Percentiles rank a stretch among this genome's conserved stretches.
These are phyloP conservation scores for Orestias chungarensis DNA, from an alignment of 2,797 vertebrate genomes.

Conservation along the genomic window DNA sequence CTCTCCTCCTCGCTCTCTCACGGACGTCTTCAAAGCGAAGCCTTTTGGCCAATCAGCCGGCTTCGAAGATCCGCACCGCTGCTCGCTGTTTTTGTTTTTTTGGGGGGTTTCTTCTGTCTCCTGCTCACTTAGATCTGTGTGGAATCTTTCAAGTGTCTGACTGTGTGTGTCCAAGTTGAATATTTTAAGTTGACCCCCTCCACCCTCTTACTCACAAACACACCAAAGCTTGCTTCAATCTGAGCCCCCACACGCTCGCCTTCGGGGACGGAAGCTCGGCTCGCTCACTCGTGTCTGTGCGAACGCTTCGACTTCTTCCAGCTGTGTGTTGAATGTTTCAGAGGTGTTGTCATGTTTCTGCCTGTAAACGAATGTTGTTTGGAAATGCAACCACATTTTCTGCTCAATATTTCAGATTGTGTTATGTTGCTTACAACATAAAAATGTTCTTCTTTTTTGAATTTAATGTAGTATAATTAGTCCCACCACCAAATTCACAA, in stretches of 20 bases:
- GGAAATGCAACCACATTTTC: slow-evolving; percentile 33
- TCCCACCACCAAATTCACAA: too few species aligned
- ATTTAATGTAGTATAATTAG: not conserved
- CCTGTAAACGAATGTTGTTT: slow-evolving; percentile 15
- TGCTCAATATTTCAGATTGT: slow-evolving; percentile 43
- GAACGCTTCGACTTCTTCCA: slow-evolving; percentile 30
- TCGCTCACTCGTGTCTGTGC: not conserved
- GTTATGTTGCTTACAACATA: too few species aligned
- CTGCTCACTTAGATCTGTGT: slow-evolving; percentile 2
- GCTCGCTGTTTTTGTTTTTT: too few species aligned
- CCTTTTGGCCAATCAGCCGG: slow-evolving; percentile 70
- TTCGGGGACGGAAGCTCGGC: slow-evolving; percentile 36
- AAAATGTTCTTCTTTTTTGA: not conserved
- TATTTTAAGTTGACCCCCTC: slow-evolving; percentile 61
- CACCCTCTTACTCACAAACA: slow-evolving; percentile 6
- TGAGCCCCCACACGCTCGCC: slow-evolving; percentile 41
- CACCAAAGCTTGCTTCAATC: slow-evolving; percentile 37
- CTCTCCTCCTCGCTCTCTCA: slow-evolving; percentile 39
- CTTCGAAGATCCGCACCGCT: slow-evolving; percentile 50
- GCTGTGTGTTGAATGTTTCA: slow-evolving; percentile 61
- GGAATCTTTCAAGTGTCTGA: slow-evolving; percentile 44
- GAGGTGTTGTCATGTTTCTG: slow-evolving; percentile 31
- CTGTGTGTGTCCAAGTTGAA: slow-evolving; percentile 47
- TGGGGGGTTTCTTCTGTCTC: slow-evolving; percentile 29
- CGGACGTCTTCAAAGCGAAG: slow-evolving; percentile 73